Evolutionary conservation across 2,113 vertebrate species (phyloP), one percentile per base, ranked within the genome.

Genomic region (Sprattus sprattus): DNA sequence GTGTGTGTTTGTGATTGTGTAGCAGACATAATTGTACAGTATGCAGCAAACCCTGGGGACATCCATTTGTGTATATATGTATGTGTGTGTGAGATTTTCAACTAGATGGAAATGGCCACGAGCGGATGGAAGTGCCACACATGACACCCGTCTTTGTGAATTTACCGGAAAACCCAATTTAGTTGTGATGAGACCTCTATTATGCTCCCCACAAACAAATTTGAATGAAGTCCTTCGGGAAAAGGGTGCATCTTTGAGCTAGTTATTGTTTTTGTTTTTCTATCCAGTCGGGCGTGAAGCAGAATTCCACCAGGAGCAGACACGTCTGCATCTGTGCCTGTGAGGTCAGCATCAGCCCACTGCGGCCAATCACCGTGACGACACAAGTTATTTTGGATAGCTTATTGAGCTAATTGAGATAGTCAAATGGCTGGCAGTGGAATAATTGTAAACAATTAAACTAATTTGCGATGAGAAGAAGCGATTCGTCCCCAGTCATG

Each of bases 361-460:
- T 39, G 49, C 47, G 67, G 45, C 81, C 84, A 5, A 45, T 84
- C 87, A 78, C 32, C 67, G 11, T 57, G 84, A 44, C 39, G 45
- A 88, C 64, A 22, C 6, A 44, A 45, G 60, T 20, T 45, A 82
- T 86, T 50, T 54, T 52, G 78, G 50, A 44, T 75, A 46, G 45
- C 83, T 32, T 25, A 22, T 25, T 39, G 83, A 82, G 46, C 60
- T 82, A 85, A 89, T 87, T 81, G 78, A 83, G 85, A 81, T 67
- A 28, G 84, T 28, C 45, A 54, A 82, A 13, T 86, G 47, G n/a
- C 13, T 50, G 81, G 22, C 81, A 50, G 3, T 25, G 81, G 54
- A 75, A 84, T 88, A 54, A 82, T 88, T 82, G 46, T 82, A 64
- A 64, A 82, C 85, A 83, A 88, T 89, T 88, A 88, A 25, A 64